A percentile compares a stretch with the other conserved stretches of the same genome.
Evolutionary conservation across 2,888 invertebrate species (phyloP).

Genomic region (Dastarcus helophoroides): DNA sequence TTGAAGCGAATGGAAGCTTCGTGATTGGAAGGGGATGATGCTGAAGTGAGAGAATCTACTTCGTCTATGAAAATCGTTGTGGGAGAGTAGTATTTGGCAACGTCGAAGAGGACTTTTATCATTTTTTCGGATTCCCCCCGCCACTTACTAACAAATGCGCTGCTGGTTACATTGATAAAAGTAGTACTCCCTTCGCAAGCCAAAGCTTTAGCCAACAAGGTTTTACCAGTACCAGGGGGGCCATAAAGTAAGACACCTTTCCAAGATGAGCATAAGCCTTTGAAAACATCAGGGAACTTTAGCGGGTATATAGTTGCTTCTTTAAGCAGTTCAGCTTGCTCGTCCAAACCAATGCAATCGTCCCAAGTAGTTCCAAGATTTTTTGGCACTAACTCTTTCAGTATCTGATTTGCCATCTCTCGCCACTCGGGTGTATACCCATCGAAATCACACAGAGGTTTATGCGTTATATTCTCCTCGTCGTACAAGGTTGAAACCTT

Average conservation of each 20-base stretch:
- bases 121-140: constrained; percentile 92
- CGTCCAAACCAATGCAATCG: constrained; percentile 66
- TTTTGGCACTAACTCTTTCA: constrained; percentile 50
- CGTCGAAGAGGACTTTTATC: constrained; percentile 75
- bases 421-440: constrained; percentile 45
- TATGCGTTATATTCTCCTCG: constrained; percentile 12
- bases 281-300: constrained; percentile 61
- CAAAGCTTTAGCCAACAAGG: constrained; percentile 77
- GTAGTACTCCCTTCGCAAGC: constrained; percentile 68
- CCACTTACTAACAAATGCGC: constrained; percentile 90
- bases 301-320: constrained; percentile 79
- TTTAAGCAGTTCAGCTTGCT: constrained; percentile 65
- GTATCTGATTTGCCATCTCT: constrained; percentile 53
- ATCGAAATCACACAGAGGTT: constrained; percentile 25
- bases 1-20: constrained; percentile 81
- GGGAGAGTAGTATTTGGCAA: constrained; percentile 68
- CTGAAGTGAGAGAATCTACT: constrained; percentile 72
- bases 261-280: constrained; percentile 66
- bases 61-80: constrained; percentile 91
- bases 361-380: constrained; percentile 65
- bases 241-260: constrained; percentile 56
- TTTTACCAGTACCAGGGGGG: constrained; percentile 75
- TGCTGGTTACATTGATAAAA: constrained; percentile 85
- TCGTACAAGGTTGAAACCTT: constrained; percentile 25
- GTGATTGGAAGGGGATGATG: constrained; percentile 58